Base-by-base conservation (phyloP, 2,113 vertebrate genomes). In the Tympanuchus pallidicinctus region DNA sequence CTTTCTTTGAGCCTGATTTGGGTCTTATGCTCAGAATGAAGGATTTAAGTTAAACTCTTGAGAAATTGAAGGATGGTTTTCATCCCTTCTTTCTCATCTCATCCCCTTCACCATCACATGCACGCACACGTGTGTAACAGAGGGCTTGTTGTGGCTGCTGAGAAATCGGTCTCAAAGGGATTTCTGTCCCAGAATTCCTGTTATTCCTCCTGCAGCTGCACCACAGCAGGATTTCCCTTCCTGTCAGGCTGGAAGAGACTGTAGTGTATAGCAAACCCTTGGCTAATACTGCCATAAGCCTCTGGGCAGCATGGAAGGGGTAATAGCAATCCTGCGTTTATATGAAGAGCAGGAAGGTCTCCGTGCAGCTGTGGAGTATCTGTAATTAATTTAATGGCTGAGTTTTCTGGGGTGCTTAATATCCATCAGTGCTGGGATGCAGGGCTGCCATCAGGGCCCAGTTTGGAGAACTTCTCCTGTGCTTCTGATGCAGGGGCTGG, bases 31-130 rank as follows among this genome's bases (percentile, higher is more conserved):
- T 80, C 32, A 90, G 97, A 95, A 96, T 82, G 87, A 91, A 88
- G 94, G 96, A 86, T 95, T 97, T 93, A 92, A 91, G 89, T 84
- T 85, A 92, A 95, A 95, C 79, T 76, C 81, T 79, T 92, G 84
- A 85, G 92, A 92, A 94, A 95, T 94, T 89, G 95, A 89, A 95
- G 94, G 88, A 32, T 71, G 85, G 73, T 76, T 67, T 80, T 94
- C 90, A 93, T 90, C 88, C 89, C 48, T 25, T 91, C 87, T 71
- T 54, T 28, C 70, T 84, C 56, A 3, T 88, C 86, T 90, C 86
- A 76, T 70, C 82, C 71, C 83, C 52, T 42, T 57, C 73, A 59
- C 81, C 45, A 15, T 57, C 93, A 67, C 93, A 32, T 3, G 79
- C 56, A 22, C 59, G 22, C 56, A 38, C 93, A 70, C 12, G 34